A percentile compares a stretch with the other conserved stretches of the same genome.
Conservation (phyloP, 2,113 vertebrate genomes). For the Trematocara stigmaticum region DNA sequence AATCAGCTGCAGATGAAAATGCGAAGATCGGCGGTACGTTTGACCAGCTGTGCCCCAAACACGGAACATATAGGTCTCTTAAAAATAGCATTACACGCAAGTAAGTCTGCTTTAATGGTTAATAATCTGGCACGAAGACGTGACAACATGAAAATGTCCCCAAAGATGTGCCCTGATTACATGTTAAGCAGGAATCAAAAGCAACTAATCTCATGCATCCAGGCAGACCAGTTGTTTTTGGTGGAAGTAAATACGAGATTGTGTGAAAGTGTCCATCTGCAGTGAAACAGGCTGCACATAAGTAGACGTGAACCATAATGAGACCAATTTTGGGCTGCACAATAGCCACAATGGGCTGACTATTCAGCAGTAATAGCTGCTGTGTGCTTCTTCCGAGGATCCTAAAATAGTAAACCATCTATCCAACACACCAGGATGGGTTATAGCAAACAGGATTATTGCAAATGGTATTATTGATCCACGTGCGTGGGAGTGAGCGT, state of each 20-base stretch:
- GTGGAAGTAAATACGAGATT: neutral
- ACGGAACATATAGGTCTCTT: neutral
- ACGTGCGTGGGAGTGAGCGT: neutral
- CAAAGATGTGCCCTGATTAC: neutral
- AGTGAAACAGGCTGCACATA: neutral
- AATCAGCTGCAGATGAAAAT: neutral
- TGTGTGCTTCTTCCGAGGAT: neutral
- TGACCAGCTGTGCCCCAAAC: neutral
- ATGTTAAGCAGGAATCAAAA: neutral
- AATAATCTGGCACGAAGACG: neutral
- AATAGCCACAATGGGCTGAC: neutral
- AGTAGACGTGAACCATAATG: neutral
- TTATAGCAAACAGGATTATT: slow-evolving; percentile 11
- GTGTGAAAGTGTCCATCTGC: neutral
- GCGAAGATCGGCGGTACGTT: neutral
- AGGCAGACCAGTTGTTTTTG: neutral
- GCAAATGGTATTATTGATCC: slow-evolving; percentile 19
- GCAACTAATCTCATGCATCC: neutral
- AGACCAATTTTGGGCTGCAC: neutral
- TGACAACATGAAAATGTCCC: neutral
- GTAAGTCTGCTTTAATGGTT: neutral
- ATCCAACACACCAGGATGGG: neutral
- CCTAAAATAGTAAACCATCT: neutral
- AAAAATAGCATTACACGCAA: neutral
- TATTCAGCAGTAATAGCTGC: neutral